phyloP scores from a whole-genome alignment of 2,888 invertebrate species.

The Drosophila lacicola region DNA sequence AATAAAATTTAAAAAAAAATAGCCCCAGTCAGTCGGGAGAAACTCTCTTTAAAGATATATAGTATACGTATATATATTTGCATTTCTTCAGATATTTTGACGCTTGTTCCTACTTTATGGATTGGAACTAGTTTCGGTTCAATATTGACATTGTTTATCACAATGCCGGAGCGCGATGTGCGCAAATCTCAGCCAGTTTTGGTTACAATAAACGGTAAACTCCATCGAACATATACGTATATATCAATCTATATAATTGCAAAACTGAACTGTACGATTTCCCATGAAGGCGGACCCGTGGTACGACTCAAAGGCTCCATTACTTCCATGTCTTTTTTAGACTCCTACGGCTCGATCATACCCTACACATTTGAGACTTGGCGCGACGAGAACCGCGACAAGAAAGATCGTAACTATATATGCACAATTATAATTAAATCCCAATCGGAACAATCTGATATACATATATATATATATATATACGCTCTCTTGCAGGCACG shows the following conservation, averaged over 20 bases:
- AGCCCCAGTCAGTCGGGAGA: too few species aligned
- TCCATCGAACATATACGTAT: background rate
- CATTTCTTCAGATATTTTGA: slow-evolving; percentile 90
- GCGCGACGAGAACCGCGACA: slow-evolving; percentile 91
- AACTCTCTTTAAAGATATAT: too few species aligned
- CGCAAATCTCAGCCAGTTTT: slow-evolving; percentile 94
- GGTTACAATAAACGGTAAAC: slow-evolving; percentile 93
- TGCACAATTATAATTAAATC: background rate
- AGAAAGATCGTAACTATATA: slow-evolving; percentile 83
- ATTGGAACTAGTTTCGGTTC: slow-evolving; percentile 99
- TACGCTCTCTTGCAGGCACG: slow-evolving; percentile 85
- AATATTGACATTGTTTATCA: slow-evolving; percentile 96
- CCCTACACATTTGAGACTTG: slow-evolving; percentile 96
- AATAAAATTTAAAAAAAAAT: too few species aligned
- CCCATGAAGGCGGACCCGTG: slow-evolving; percentile 93
- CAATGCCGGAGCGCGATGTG: slow-evolving; percentile 91
- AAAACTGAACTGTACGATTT: slow-evolving; percentile 57
- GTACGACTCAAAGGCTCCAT: slow-evolving; percentile 98
- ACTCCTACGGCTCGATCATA: slow-evolving; percentile 96
- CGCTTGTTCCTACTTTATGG: slow-evolving; percentile 96
- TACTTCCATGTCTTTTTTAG: slow-evolving; percentile 97
- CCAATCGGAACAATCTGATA: background rate
- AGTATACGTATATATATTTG: background rate
- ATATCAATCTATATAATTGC: background rate
- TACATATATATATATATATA: background rate